phyloP scores from a whole-genome alignment of 92 coral and sea anemone species.

The Zoanthus sansibaricus region DNA sequence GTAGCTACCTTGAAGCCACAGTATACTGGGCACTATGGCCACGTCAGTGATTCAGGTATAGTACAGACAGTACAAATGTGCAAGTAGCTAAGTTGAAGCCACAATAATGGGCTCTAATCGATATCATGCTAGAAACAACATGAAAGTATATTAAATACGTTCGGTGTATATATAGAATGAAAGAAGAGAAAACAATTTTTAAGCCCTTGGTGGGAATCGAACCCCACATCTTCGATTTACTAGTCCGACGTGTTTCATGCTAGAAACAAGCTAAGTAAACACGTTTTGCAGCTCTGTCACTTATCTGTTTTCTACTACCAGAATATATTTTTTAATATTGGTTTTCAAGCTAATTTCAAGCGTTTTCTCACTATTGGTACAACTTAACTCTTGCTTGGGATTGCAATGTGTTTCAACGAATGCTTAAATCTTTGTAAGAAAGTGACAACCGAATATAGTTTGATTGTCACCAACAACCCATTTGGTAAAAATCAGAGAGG shows the following conservation, averaged over 20 bases:
- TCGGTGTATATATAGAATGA: too few species aligned
- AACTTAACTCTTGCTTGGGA: neutral
- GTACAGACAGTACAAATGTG: too few species aligned
- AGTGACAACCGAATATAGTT: neutral
- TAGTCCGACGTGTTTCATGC: neutral
- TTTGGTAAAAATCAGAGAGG: neutral
- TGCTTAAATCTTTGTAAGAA: neutral
- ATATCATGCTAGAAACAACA: too few species aligned
- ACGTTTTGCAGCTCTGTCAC: neutral
- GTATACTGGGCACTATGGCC: too few species aligned
- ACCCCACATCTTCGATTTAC: too few species aligned
- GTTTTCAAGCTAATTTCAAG: neutral
- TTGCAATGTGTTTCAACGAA: neutral
- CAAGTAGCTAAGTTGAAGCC: too few species aligned
- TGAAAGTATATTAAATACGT: too few species aligned
- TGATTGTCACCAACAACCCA: neutral
- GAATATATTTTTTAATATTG: neutral
- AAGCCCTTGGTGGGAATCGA: too few species aligned
- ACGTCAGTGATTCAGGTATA: too few species aligned
- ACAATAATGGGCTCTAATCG: too few species aligned
- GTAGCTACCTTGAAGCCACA: too few species aligned
- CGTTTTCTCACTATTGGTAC: neutral
- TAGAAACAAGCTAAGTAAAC: constrained; percentile 2
- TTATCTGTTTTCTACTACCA: neutral
- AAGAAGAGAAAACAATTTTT: too few species aligned